Percentiles rank a stretch among this genome's conserved stretches.
Evolutionary conservation across 1,140 invertebrate genomes (phyloP).

Genomic region (Cyrtorhinus lividipennis): DNA sequence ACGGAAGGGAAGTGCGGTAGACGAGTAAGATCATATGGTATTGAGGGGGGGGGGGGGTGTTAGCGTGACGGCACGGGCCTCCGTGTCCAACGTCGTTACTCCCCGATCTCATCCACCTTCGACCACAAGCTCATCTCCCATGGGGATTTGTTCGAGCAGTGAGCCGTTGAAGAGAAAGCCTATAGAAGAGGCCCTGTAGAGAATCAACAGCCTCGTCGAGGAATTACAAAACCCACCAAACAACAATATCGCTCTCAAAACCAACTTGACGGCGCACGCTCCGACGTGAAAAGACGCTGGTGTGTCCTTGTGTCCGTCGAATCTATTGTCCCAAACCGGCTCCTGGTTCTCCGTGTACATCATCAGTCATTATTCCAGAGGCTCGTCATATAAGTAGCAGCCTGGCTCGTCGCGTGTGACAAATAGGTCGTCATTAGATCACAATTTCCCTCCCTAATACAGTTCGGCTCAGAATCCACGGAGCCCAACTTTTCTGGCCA

Average conservation of each 20-base stretch:
- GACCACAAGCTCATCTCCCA: not conserved
- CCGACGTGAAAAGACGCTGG: not conserved
- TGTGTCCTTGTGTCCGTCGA: not conserved
- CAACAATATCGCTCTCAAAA: constrained; percentile 4
- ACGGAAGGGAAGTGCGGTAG: no score
- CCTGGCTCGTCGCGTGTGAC: constrained; percentile 3
- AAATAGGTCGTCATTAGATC: not conserved
- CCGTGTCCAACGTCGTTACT: constrained; percentile 5
- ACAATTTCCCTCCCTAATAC: not conserved
- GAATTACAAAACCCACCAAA: not conserved
- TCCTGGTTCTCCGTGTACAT: not conserved
- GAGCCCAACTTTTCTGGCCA: no score
- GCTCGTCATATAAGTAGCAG: not conserved
- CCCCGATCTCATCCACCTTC: no score
- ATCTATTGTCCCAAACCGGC: not conserved
- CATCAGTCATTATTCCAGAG: not conserved
- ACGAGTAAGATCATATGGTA: no score
- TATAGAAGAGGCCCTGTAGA: not conserved
- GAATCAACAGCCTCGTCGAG: not conserved
- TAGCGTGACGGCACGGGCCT: constrained; percentile 7
- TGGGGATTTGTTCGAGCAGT: not conserved
- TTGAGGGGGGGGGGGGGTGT: not conserved
- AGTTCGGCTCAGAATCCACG: not conserved
- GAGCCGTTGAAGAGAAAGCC: not conserved
- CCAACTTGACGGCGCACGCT: constrained; percentile 5